A percentile compares a stretch with the other conserved stretches of the same genome.
These are phyloP conservation scores for Ophion costatus DNA, from an alignment of 2,888 invertebrate genomes.

Conservation along the genomic window DNA sequence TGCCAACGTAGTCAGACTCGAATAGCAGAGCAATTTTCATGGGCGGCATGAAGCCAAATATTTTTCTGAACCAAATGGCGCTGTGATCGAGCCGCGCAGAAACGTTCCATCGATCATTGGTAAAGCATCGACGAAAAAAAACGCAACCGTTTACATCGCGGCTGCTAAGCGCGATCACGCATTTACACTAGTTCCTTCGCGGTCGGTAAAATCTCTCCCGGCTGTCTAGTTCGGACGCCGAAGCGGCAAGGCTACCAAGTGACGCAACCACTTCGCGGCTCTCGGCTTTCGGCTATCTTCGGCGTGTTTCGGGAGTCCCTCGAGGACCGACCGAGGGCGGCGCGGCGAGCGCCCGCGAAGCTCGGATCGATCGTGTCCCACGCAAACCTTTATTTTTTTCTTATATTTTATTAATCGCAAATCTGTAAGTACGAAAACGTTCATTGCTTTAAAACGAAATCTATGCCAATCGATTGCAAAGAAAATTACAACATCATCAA, in stretches of 20 bases:
- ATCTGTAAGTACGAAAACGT: constrained; percentile 45
- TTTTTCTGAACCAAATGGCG: not conserved
- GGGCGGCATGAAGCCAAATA: too few species aligned
- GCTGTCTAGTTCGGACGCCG: not conserved
- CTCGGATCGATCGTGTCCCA: constrained; percentile 78
- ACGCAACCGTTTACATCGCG: not conserved
- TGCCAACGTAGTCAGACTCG: too few species aligned
- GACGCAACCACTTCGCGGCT: not conserved
- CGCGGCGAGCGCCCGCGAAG: constrained; percentile 73
- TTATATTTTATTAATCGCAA: constrained; percentile 71
- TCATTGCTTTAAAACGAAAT: constrained; percentile 64
- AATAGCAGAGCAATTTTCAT: too few species aligned
- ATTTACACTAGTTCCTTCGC: not conserved
- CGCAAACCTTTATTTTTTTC: constrained; percentile 75
- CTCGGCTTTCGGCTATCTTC: not conserved
- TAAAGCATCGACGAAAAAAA: not conserved
- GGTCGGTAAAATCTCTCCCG: not conserved
- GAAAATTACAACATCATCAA: constrained; percentile 35
- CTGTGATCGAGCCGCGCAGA: not conserved
- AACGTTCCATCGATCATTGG: not conserved
- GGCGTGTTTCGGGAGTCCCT: not conserved
- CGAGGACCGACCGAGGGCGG: constrained; percentile 20
- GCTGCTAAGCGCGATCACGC: not conserved
- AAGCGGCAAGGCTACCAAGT: not conserved
- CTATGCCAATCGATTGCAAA: not conserved